Base-by-base conservation (phyloP, 2,797 vertebrate species). In the Tenualosa thibaudeaui region DNA sequence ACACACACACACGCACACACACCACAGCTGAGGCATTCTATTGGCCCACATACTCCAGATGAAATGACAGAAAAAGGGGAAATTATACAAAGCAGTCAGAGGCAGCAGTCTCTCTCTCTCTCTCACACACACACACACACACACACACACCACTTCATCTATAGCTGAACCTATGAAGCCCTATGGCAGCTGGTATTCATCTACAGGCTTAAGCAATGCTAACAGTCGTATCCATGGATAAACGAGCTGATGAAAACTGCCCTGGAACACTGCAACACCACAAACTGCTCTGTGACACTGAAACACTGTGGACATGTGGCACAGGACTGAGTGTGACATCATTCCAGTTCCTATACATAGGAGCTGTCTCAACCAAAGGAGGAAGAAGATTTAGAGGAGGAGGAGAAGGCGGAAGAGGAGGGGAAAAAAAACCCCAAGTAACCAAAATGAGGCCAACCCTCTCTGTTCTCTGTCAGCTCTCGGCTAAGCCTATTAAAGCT, bases 401-500 rank as follows among this genome's bases (percentile, higher is more conserved):
- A 71, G 12, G 31, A 71, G 12, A 9, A 40, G 3, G 65, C 15
- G 10, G 31, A 24, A 1, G n/a, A 12, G 65, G 26, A 5, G 12
- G 12, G n/a, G n/a, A 17, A 3, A 37, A 71, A 40, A 31, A 71
- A 71, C 0, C 8, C 12, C 5, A 26, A 2, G 54, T 22, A 19
- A 68, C 26, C n/a, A 9, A 71, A 87, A 85, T 85, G 84, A 88
- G 92, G 90, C 89, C 90, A 88, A 87, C 88, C 86, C 88, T 81
- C 87, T 88, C 89, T 84, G 91, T 91, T 81, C 87, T 88, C 89
- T 84, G 91, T 91, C 89, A 84, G 53, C 90, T 93, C 93, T 90
- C 91, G 88, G 81, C 88, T 94, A 94, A 95, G 93, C 91, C 88
- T 94, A 93, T 95, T 94, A 96, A 85, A 92, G 90, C 90, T 91